Evolutionary conservation across 2,113 vertebrate genomes (phyloP), one percentile per base, ranked within the genome.

Genomic region (Actenoides lindsayi): DNA sequence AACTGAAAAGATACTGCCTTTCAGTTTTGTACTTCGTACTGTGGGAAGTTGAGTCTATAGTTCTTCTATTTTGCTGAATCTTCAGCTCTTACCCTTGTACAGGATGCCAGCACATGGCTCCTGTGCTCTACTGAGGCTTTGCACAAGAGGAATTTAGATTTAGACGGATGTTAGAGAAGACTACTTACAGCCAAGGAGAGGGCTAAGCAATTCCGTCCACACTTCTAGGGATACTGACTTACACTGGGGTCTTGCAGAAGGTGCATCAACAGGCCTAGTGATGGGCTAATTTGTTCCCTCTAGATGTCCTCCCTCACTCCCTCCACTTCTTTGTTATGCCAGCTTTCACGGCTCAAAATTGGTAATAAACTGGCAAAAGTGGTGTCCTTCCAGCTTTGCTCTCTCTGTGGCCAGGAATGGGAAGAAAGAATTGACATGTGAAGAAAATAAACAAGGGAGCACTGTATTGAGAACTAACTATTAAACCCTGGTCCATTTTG

Each of bases 381-480:
- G 3, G 7, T 75, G 42, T 82, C 79, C 67, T 84, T 89, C 64
- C 86, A 91, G 44, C 70, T 95, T 86, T 33, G 48, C 76, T 48
- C 57, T 90, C 44, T 81, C 86, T 65, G 25, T 68, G 54, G 50
- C 53, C 33, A 85, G 44, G 62, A 65, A 69, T 71, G 25, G 83
- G 84, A 73, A 92, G 35, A 89, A 81, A 79, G 33, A 75, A 65
- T 39, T 89, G 62, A 44, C 35, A 50, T 54, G 14, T 65, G n/a
- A 90, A 87, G 77, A 76, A 95, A 93, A 75, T 75, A 90, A 90
- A 82, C 73, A 93, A 95, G 57, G 69, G 53, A 87, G 48, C 56
- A 92, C 65, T 96, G 69, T 94, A 53, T 9, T 46, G 86, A 96
- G 70, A 89, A 30, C 85, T 81, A 14, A 30, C 85, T 81, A 14